Evolutionary conservation across 2,888 invertebrate genomes (phyloP), one percentile per base, ranked within the genome.

Genomic region (Biston betularia): DNA sequence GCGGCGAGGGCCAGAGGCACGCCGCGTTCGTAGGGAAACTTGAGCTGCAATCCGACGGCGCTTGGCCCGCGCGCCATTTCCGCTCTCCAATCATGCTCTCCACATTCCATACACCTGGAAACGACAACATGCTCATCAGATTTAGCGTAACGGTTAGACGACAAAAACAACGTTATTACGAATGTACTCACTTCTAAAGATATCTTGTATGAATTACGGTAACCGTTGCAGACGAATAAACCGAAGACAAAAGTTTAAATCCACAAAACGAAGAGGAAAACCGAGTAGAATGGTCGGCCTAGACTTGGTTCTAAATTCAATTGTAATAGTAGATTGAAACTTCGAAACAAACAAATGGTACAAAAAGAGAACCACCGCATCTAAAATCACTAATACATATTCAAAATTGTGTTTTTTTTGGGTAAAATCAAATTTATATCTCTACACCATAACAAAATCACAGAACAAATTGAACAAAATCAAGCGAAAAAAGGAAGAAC

Each of bases 21-120:
- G n/a, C 65, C 44, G 14, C 70, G 54, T 15, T 44, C 44, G 24
- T 49, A 34, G 34, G 24, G 12, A 52, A 61, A 57, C 38, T 56
- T 56, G 69, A 78, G 75, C 69, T 74, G 74, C 70, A 62, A 44
- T 52, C 76, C 66, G 72, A 69, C 46, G 62, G 65, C 71, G 42
- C 59, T 11, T 35, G 66, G 52, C 66, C 66, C 50, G 58, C 54
- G 34, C 48, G 58, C 65, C 63, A 65, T 52, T 52, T 60, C 52
- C 68, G 67, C 71, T 86, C 79, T 56, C 63, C 55, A 65, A 34
- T 50, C 70, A 58, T 58, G 67, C 34, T 62, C 56, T 55, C 70
- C 70, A 85, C 89, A 90, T 90, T 86, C 87, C 90, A 88, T 86
- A 76, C 83, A 89, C 86, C 90, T 90, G 85, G 44, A 89, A 87